Evolutionary conservation across 2,113 vertebrate species (phyloP).

Genomic region (Parotia lawesii): DNA sequence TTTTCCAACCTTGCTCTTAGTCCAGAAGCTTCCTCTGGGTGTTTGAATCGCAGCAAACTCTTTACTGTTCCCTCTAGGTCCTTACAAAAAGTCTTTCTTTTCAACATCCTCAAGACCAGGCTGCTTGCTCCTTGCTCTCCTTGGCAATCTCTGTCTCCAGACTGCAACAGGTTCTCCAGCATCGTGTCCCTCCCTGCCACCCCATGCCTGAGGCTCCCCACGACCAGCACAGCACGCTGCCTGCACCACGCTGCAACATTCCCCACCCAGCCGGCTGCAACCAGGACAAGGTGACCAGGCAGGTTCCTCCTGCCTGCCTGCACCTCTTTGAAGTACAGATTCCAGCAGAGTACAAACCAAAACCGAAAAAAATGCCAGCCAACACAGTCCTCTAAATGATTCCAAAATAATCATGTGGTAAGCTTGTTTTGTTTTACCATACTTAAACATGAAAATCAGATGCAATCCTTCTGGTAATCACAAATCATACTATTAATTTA

Average conservation of each 20-base stretch:
- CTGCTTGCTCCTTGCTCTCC: not conserved
- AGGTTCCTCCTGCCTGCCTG: constrained; percentile 13
- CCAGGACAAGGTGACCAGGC: not conserved
- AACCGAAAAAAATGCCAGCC: not conserved
- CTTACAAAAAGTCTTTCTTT: not conserved
- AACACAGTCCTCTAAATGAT: not conserved
- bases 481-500: not conserved
- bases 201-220: not conserved
- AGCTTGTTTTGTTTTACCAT: not conserved
- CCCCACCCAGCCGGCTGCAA: not conserved
- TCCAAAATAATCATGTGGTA: not conserved
- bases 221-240: not conserved
- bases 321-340: not conserved
- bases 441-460: not conserved
- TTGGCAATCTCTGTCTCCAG: not conserved
- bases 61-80: not conserved
- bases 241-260: not conserved
- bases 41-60: not conserved
- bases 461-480: not conserved
- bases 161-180: not conserved
- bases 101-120: not conserved
- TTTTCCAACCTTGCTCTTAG: constrained; percentile 12
- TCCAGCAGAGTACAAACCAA: not conserved
- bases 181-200: not conserved
- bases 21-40: not conserved